Conservation (phyloP, 2,113 vertebrate genomes). For the Equus quagga region DNA sequence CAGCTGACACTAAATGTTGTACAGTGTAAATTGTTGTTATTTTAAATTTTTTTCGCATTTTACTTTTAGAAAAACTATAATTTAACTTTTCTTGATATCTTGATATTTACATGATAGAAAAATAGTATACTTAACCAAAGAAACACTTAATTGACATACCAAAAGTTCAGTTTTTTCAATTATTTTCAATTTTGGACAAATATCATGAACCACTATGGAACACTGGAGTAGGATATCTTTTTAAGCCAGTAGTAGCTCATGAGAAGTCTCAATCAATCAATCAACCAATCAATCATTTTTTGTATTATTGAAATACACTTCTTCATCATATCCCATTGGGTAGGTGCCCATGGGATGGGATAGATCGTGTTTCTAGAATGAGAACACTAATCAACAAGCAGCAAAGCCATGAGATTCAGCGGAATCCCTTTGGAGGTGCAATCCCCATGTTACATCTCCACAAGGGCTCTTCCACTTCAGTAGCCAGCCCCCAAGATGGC, state of each 20-base stretch:
- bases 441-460: background rate
- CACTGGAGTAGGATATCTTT: background rate
- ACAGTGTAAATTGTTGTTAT: conserved; percentile 20
- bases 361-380: background rate
- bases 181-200: background rate
- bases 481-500: background rate
- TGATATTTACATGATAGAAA: background rate
- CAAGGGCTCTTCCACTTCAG: background rate
- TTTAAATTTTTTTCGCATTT: conserved; percentile 2
- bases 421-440: background rate
- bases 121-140: conserved; percentile 8
- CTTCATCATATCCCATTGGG: background rate
- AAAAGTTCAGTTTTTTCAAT: background rate
- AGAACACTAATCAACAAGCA: background rate
- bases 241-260: background rate
- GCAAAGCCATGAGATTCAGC: background rate
- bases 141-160: conserved; percentile 25
- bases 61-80: background rate
- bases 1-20: background rate
- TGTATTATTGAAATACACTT: background rate
- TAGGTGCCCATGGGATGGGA: background rate
- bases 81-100: background rate
- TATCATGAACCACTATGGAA: background rate
- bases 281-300: background rate
- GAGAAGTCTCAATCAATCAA: background rate